Conservation (phyloP, 2,113 vertebrate species). For the Chrysochloris asiatica region DNA sequence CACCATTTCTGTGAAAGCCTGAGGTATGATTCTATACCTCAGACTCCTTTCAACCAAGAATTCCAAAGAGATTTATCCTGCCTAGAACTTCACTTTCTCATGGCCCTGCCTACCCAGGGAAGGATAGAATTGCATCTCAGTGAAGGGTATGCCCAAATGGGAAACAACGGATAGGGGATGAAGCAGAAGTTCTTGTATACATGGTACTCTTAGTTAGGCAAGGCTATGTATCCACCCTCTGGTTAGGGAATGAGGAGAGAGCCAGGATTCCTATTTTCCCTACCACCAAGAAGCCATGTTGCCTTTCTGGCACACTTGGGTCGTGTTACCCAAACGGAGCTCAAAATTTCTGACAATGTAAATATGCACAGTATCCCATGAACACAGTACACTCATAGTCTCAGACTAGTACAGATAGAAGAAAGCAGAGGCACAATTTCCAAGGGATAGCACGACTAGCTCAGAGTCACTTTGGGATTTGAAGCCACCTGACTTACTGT, state of each 20-base stretch:
- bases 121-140: not conserved
- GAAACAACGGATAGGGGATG: not conserved
- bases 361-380: not conserved
- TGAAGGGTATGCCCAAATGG: not conserved
- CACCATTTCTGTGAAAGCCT: not conserved
- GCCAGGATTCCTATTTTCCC: conserved; percentile 1
- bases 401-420: not conserved
- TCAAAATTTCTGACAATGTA: conserved; percentile 40
- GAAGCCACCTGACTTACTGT: not conserved
- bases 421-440: not conserved
- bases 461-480: not conserved
- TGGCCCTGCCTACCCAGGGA: not conserved
- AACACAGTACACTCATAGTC: not conserved
- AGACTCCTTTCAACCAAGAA: not conserved
- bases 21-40: not conserved
- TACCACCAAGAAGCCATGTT: not conserved
- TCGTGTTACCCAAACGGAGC: not conserved
- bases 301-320: not conserved
- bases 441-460: not conserved
- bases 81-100: not conserved
- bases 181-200: not conserved
- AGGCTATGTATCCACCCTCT: not conserved
- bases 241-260: not conserved
- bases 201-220: not conserved
- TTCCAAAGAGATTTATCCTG: not conserved